Conservation (phyloP, 2,113 vertebrate species). For the Muntiacus muntjak region DNA sequence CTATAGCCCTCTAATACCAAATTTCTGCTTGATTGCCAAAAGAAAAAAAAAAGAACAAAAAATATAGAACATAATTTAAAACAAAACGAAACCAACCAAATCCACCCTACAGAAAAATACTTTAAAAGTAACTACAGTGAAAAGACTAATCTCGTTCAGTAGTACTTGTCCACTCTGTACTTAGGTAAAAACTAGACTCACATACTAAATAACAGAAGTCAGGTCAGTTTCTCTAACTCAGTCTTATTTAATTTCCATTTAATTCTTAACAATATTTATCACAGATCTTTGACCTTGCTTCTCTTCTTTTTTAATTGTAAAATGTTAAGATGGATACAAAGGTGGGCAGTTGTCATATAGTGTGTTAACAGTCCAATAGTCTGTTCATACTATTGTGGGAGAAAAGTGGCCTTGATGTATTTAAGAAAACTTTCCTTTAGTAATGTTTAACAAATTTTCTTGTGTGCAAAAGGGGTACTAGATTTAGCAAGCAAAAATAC, state of each 20-base stretch:
- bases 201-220: neutral
- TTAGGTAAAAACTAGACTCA: neutral
- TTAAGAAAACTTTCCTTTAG: neutral
- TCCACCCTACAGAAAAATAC: neutral
- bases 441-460: neutral
- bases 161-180: neutral
- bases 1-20: neutral
- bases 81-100: neutral
- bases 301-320: neutral
- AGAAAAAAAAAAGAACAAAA: neutral
- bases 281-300: neutral
- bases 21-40: neutral
- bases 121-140: neutral
- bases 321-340: neutral
- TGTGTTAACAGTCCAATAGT: neutral
- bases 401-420: neutral
- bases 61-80: neutral
- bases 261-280: neutral
- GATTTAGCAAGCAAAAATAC: neutral
- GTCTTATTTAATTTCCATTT: neutral
- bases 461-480: neutral
- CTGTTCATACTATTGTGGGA: neutral
- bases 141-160: neutral
- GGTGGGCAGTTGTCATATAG: neutral
- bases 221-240: neutral